These are phyloP conservation scores for Furcula furcula DNA, from an alignment of 2,888 invertebrate species.

Conservation along the genomic window DNA sequence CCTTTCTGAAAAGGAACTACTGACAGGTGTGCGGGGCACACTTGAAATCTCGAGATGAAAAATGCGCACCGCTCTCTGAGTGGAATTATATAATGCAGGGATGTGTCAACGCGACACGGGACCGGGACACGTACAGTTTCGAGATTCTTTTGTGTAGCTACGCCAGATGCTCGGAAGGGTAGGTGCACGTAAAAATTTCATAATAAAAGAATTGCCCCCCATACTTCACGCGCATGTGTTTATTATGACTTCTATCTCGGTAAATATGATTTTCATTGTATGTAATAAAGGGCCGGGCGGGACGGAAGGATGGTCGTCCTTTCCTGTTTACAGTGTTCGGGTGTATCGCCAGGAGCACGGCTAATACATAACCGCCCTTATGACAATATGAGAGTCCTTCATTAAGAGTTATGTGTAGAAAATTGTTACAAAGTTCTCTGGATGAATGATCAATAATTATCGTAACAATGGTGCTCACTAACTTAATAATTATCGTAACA, in stretches of 20 bases:
- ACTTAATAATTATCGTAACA: too few relatives aligned
- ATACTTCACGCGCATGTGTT: conserved; percentile 63
- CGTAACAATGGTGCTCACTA: too few relatives aligned
- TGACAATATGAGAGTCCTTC: conserved; percentile 22
- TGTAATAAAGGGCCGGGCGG: conserved; percentile 55
- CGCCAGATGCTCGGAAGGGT: conserved; percentile 45
- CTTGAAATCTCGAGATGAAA: conserved; percentile 70
- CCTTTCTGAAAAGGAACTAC: conserved; percentile 52
- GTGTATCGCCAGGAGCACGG: conserved; percentile 36
- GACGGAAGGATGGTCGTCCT: conserved; percentile 66
- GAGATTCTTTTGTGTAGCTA: conserved; percentile 72
- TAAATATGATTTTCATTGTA: conserved; percentile 74
- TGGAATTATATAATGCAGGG: conserved; percentile 68
- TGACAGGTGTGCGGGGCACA: conserved; percentile 66
- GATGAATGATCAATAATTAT: too few relatives aligned
- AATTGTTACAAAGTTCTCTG: too few relatives aligned
- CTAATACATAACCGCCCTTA: conserved; percentile 23
- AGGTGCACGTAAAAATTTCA: conserved; percentile 39
- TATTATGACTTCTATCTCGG: conserved; percentile 63
- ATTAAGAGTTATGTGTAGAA: conserved; percentile 25
- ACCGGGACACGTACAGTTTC: conserved; percentile 35
- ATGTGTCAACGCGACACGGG: conserved; percentile 55
- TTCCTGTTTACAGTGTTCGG: conserved; percentile 27
- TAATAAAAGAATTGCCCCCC: conserved; percentile 37
- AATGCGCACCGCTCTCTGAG: conserved; percentile 57